Evolutionary conservation across 2,888 invertebrate species (phyloP), one percentile per base, ranked within the genome.

Genomic region (Brassicogethes aeneus): DNA sequence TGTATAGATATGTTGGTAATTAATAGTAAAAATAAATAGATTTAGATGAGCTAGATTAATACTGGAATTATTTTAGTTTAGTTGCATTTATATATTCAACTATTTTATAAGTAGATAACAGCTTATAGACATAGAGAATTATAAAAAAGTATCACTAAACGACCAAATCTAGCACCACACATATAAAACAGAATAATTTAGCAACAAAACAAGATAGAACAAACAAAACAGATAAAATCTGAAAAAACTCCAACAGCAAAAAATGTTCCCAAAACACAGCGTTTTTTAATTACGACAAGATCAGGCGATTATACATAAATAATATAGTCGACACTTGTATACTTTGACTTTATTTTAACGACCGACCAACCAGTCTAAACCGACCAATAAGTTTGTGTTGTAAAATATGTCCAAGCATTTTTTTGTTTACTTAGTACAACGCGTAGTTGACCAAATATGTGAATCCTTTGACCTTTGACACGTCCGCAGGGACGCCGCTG

Each of bases 181-280:
- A 34, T 34, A 31, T 23, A 16, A 29, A 10, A 40, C 16, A 12
- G 23, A 37, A 15, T 35, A 36, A 32, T 39, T 36, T 35, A 44
- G 47, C 45, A 54, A 56, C 52, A 54, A 52, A 56, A 55, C 56
- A 57, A 52, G 56, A 52, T 56, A 50, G 47, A 55, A 52, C 45
- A 51, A 52, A 56, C 51, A 53, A 59, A 58, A 57, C 50, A 50
- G 55, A 62, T 63, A 64, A 65, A 64, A 63, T 62, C 59, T 61
- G 54, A 64, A 61, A 62, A 65, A 65, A 65, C 60, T 63, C 61
- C 64, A 64, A 65, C 63, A 64, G 60, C 60, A 48, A 58, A 59
- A 44, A 62, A 56, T 60, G 59, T 60, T 54, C 59, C 59, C 60
- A 60, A 62, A 59, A 23, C 61, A 60, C 55, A 60, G 57, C 56